Evolutionary conservation across 2,797 vertebrate genomes (phyloP).

Genomic region (Anguilla obscura): DNA sequence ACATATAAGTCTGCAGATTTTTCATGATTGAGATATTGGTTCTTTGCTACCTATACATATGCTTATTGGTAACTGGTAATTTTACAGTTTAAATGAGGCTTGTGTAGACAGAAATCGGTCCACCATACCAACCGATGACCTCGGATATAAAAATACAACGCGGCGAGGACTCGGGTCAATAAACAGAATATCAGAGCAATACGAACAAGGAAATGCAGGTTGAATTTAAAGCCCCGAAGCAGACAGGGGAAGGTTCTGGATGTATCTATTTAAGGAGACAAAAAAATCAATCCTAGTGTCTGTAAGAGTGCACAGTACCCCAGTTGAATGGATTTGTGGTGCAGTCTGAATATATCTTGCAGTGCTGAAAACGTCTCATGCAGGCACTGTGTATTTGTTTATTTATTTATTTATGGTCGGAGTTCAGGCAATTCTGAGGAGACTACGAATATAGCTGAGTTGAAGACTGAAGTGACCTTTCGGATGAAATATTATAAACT

Average conservation of each 20-base stretch:
- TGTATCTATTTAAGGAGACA: constrained; percentile 19
- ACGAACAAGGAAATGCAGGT: constrained; percentile 15
- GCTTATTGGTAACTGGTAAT: background rate
- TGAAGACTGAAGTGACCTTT: constrained; percentile 25
- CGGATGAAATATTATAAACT: constrained; percentile 22
- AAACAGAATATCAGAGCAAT: constrained; percentile 13
- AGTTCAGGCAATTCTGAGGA: constrained; percentile 15
- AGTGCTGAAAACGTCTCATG: constrained; percentile 2
- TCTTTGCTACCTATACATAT: background rate
- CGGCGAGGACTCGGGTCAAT: background rate
- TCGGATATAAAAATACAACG: constrained; percentile 12
- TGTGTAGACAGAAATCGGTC: background rate
- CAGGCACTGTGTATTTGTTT: background rate
- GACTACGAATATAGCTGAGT: constrained; percentile 5
- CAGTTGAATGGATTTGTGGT: constrained; percentile 9
- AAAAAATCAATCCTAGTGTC: constrained; percentile 12
- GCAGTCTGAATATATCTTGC: constrained; percentile 2
- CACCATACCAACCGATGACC: constrained; percentile 8
- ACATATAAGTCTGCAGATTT: no score
- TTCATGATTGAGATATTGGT: background rate
- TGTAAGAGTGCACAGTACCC: background rate
- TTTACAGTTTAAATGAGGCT: background rate
- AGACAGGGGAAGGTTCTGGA: background rate
- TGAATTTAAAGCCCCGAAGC: background rate
- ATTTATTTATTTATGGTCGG: background rate